Base-by-base conservation (phyloP, 2,113 vertebrate species). In the Mustela nigripes region DNA sequence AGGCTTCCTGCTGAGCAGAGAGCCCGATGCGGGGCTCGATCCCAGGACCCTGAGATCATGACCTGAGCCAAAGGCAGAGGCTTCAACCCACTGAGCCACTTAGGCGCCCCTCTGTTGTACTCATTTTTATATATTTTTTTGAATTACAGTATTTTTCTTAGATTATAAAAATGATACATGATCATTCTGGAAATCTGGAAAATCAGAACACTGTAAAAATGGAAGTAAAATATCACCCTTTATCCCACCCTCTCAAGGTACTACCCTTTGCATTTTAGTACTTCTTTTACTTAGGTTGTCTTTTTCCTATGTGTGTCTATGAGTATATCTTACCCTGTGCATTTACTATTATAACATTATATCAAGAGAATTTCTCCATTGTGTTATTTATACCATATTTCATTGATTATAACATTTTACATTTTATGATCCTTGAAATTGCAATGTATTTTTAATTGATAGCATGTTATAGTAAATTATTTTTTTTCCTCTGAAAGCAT, bases 401-500 rank as follows among this genome's bases (percentile, higher is more conserved):
- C 76, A 50, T 60, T 89, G n/a, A n/a, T 81, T 39, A 2, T 81
- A 78, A 24, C 79, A 88, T 39, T 83, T 90, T 56, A 81, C 24
- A 65, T 60, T 88, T 87, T 80, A 39, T 80, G 50, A 91, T 90
- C 67, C 87, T 76, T 80, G 56, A 69, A 85, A 82, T n/a, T 39
- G 24, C 28, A 14, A 8, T 79, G 36, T 65, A 36, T 73, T 56
- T 79, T 95, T 48, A 60, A 22, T 45, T 28, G 74, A 73, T 76
- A 90, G n/a, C 45, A 88, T 67, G 28, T 62, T 48, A 42, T 65
- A 36, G 21, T 60, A 42, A 69, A 69, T 86, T 48, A 10, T 90
- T 80, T 80, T 69, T 53, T 94, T 78, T 19, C 18, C 53, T 85
- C 39, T 67, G 45, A 89, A 79, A 94, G 39, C 7, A 81, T 89